Base-by-base conservation (phyloP, 2,113 vertebrate species). In the Apteryx owenii region DNA sequence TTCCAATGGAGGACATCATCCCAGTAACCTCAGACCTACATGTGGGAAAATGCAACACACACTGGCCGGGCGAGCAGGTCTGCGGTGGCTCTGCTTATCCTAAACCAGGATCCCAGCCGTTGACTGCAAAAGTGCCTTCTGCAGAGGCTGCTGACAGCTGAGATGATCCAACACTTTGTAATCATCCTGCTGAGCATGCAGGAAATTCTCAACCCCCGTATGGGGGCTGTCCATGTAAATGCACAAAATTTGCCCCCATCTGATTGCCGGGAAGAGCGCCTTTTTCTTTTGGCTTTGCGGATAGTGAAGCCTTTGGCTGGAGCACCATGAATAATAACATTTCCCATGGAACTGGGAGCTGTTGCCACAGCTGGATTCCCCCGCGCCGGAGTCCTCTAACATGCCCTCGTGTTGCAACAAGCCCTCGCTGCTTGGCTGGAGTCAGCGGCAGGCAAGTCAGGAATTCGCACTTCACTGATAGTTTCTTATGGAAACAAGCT, bases 401-500 rank as follows among this genome's bases (percentile, higher is more conserved):
- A 2, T 38, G 36, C 44, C 56, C 78, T 68, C 1, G 0, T 88
- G 53, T 93, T 83, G 88, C 92, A 95, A 94, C 36, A 85, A 0
- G 0, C 22, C 1, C 1, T 0, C 9, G 75, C 82, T 88, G 79
- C 42, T 76, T 70, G 60, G 28, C 2, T 21, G 82, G 82, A 96
- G 48, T n/a, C 84, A 75, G 64, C 5, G 4, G 81, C 54, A 84
- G 72, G 56, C 12, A 13, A 3, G 60, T 68, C 71, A 20, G 8
- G 94, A 4, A 0, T 72, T 93, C 71, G 70, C 75, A 42, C 76
- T 77, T 3, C 8, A 12, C 0, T 1, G 61, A 42, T 91, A 0
- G 1, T 48, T 91, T 81, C 68, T 40, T 20, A 20, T 0, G 22
- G 95, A 92, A 92, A 93, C 1, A 1, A 93, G 88, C 85, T 95